A percentile compares a stretch with the other conserved stretches of the same genome.
phyloP scores from a whole-genome alignment of 2,888 invertebrate species.

The Lydus trimaculatus region DNA sequence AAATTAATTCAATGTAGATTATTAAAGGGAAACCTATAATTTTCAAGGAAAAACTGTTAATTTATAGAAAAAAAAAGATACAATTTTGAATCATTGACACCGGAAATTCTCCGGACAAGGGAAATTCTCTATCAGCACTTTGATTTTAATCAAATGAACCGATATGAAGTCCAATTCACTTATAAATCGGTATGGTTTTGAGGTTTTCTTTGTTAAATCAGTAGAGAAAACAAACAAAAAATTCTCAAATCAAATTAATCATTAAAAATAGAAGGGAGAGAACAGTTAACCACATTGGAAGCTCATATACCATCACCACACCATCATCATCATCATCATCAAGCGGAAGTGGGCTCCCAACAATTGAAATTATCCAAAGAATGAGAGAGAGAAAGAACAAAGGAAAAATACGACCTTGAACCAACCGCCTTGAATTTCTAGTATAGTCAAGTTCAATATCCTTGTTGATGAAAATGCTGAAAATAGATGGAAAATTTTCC shows the following conservation, averaged over 20 bases:
- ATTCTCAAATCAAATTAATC: background rate
- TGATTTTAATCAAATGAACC: background rate
- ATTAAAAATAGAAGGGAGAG: background rate
- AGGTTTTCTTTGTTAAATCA: background rate
- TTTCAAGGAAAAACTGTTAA: background rate
- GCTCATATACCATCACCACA: background rate
- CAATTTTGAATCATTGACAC: background rate
- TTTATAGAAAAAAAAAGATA: background rate
- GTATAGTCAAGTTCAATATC: constrained; percentile 44
- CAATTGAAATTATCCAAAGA: constrained; percentile 16
- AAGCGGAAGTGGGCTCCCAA: constrained; percentile 22
- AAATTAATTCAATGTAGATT: background rate
- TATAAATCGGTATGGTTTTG: background rate
- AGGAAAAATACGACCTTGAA: constrained; percentile 27
- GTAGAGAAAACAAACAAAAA: background rate
- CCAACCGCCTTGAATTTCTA: constrained; percentile 40
- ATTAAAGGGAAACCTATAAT: background rate
- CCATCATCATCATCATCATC: constrained; percentile 1
- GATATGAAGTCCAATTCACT: too few relatives aligned
- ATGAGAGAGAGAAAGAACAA: constrained; percentile 34
- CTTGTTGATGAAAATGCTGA: constrained; percentile 38
- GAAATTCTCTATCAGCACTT: background rate
- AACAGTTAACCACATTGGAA: constrained; percentile 1
- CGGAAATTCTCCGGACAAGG: background rate
- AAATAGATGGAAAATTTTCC: constrained; percentile 26